Percentiles rank a stretch among this genome's conserved stretches.
phyloP scores from a whole-genome alignment of 2,888 invertebrate species.

The Pristionchus maxplancki region DNA sequence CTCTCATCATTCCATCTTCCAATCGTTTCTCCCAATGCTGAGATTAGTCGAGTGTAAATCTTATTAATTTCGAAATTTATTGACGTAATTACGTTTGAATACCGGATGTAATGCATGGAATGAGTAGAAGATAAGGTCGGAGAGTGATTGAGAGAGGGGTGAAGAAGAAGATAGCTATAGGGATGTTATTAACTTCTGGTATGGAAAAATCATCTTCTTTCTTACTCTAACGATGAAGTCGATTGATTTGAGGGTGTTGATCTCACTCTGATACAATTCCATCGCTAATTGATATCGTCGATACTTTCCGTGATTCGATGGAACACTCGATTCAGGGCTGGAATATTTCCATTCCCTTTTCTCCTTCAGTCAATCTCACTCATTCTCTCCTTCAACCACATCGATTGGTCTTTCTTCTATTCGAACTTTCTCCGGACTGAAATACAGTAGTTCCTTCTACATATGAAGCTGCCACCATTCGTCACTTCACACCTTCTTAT shows the following conservation, averaged over 20 bases:
- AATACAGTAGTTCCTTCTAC: not conserved
- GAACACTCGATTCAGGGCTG: not conserved
- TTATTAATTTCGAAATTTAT: slow-evolving; percentile 17
- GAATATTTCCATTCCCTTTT: not conserved
- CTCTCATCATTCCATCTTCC: slow-evolving; percentile 45
- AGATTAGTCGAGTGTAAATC: slow-evolving; percentile 4
- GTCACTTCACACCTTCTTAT: not conserved
- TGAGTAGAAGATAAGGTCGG: slow-evolving; percentile 46
- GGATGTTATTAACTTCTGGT: not conserved
- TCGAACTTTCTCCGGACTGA: slow-evolving; percentile 15
- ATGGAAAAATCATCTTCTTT: not conserved
- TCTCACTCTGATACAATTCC: slow-evolving; percentile 49
- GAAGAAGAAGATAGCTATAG: slow-evolving; percentile 23
- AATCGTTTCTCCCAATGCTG: slow-evolving; percentile 19
- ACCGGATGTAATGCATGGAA: slow-evolving; percentile 40
- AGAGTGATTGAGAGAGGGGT: slow-evolving; percentile 12
- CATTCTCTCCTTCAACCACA: not conserved
- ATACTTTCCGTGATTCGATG: slow-evolving; percentile 29
- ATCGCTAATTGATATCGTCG: slow-evolving; percentile 41
- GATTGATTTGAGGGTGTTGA: slow-evolving; percentile 34
- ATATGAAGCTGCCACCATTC: not conserved
- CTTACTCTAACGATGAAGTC: slow-evolving; percentile 44
- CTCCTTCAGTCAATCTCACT: not conserved
- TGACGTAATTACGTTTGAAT: not conserved
- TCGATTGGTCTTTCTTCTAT: not conserved